Percentiles rank a stretch among this genome's conserved stretches.
Conservation (phyloP, 2,113 vertebrate species). For the Furnarius figulus region DNA sequence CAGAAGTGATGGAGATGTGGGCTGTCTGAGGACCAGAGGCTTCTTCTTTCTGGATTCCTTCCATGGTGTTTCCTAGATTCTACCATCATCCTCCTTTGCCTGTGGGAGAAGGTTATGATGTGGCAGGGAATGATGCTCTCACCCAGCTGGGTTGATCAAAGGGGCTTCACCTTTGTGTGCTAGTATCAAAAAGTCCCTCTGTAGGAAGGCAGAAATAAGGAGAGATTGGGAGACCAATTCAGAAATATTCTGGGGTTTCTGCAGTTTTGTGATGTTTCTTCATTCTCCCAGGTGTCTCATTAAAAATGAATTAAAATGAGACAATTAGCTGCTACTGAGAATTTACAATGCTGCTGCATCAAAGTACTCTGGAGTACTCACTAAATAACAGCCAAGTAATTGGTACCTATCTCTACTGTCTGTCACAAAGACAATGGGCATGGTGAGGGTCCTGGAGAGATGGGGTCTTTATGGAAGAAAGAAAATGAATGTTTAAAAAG, state of each 20-base stretch:
- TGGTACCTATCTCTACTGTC: background rate
- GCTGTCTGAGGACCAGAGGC: background rate
- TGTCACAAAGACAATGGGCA: slow-evolving; percentile 4
- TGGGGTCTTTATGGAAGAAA: background rate
- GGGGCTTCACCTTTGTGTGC: background rate
- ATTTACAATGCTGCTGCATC: slow-evolving; percentile 13
- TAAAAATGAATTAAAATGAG: slow-evolving; percentile 54
- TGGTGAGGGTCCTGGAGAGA: background rate
- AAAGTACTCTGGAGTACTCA: slow-evolving; percentile 10
- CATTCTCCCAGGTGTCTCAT: slow-evolving; percentile 32
- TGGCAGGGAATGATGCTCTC: background rate
- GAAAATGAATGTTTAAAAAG: background rate
- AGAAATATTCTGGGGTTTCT: background rate
- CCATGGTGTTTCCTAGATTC: background rate
- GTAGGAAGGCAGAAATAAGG: background rate
- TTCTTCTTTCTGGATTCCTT: background rate
- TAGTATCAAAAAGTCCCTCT: background rate
- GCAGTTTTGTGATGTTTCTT: background rate
- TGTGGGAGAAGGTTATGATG: background rate
- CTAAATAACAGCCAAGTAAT: slow-evolving; percentile 13
- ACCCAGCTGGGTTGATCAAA: background rate
- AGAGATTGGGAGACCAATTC: background rate
- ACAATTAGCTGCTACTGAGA: slow-evolving; percentile 24
- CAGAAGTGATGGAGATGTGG: background rate
- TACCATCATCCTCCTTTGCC: background rate